A percentile compares a stretch with the other conserved stretches of the same genome.
Evolutionary conservation across 2,113 vertebrate genomes (phyloP).

Genomic region (Alethe castanea): DNA sequence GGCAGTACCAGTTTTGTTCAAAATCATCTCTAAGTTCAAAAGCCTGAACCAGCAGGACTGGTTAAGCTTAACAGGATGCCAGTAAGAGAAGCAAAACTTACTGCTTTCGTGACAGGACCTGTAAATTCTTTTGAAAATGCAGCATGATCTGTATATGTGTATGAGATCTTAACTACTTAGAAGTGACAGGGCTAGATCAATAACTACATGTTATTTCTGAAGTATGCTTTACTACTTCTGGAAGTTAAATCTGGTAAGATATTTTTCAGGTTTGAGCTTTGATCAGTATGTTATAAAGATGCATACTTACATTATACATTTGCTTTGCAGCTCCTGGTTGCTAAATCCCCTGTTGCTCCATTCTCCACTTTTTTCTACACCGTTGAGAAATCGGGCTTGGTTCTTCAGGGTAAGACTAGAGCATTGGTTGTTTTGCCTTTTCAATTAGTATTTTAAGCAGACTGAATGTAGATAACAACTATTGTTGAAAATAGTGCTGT

Average conservation of each 20-base stretch:
- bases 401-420: constrained; percentile 78
- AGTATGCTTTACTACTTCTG: not conserved
- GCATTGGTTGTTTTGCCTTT: not conserved
- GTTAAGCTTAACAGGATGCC: not conserved
- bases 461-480: not conserved
- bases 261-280: not conserved
- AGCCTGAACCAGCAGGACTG: not conserved
- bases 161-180: not conserved
- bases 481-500: not conserved
- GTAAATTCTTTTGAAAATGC: not conserved
- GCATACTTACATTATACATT: not conserved
- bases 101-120: not conserved
- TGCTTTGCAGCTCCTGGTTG: constrained; percentile 77
- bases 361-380: constrained; percentile 76
- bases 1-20: not conserved
- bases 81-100: not conserved
- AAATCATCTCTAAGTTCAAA: not conserved
- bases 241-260: not conserved
- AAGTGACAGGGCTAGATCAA: not conserved
- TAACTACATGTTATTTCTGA: not conserved
- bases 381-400: constrained; percentile 77
- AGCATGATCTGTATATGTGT: not conserved
- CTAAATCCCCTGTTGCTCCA: constrained; percentile 83
- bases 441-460: not conserved
- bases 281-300: not conserved